phyloP scores from a whole-genome alignment of 2,113 vertebrate species.

The Engraulis encrasicolus region DNA sequence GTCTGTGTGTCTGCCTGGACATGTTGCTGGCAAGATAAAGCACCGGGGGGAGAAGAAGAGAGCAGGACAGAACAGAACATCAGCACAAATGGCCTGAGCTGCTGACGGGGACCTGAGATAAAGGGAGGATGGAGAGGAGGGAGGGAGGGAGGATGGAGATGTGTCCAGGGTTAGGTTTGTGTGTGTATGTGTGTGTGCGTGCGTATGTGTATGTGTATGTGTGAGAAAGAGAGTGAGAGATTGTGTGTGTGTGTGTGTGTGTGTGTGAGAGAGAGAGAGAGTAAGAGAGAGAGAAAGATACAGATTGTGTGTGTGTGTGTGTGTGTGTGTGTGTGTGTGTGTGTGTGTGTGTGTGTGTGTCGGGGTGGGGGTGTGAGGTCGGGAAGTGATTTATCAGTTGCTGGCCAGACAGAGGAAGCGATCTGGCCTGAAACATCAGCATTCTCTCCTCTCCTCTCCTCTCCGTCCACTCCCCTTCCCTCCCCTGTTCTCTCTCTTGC shows the following conservation, averaged over 20 bases:
- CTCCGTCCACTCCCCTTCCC: conserved; percentile 51
- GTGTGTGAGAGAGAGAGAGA: no score
- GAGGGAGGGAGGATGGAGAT: neutral
- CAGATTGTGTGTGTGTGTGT: no score
- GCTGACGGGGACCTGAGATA: neutral
- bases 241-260: no score
- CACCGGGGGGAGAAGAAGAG: neutral
- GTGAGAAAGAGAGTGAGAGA: no score
- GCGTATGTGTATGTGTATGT: no score
- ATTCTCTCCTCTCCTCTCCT: conserved; percentile 53
- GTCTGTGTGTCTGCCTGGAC: neutral
- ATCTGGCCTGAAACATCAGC: conserved; percentile 40
- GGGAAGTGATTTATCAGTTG: conserved; percentile 11
- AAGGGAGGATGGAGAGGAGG: neutral
- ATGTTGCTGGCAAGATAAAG: neutral
- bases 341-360: neutral
- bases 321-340: no score
- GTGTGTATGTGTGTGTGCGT: no score
- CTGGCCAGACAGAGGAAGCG: conserved; percentile 32
- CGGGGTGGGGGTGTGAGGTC: conserved; percentile 15
- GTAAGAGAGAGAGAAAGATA: no score
- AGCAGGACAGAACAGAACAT: no score
- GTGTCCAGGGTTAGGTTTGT: neutral
- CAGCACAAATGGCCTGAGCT: neutral
- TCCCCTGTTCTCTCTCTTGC: no score